phyloP scores from a whole-genome alignment of 2,113 vertebrate species.

The Mobula hypostoma region DNA sequence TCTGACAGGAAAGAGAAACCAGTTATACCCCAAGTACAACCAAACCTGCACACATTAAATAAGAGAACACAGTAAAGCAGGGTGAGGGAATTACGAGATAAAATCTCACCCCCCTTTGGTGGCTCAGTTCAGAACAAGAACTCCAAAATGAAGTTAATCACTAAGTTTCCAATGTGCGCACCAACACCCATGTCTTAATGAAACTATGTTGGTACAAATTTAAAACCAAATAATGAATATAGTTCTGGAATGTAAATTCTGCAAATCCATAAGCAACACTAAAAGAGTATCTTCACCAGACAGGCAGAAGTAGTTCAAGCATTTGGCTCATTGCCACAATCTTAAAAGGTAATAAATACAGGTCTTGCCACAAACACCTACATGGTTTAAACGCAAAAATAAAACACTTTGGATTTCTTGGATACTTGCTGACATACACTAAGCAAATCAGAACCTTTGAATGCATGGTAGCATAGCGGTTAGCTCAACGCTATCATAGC shows the following conservation, averaged over 20 bases:
- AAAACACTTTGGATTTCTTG: too few relatives aligned
- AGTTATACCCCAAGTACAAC: neutral
- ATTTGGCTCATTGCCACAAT: too few relatives aligned
- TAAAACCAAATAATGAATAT: neutral
- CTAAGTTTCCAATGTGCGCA: neutral
- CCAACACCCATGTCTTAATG: neutral
- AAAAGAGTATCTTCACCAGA: too few relatives aligned
- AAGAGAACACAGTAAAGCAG: neutral
- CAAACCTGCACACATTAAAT: neutral
- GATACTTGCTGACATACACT: too few relatives aligned
- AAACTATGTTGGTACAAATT: neutral
- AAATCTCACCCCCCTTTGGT: neutral
- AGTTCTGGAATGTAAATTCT: too few relatives aligned
- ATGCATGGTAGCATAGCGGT: too few relatives aligned
- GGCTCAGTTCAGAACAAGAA: neutral
- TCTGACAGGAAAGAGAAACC: neutral
- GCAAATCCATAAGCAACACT: too few relatives aligned
- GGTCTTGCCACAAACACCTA: too few relatives aligned
- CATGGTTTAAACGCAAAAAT: too few relatives aligned
- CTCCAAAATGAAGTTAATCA: neutral
- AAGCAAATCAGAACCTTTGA: neutral
- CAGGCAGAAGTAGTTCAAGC: too few relatives aligned
- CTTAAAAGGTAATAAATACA: too few relatives aligned
- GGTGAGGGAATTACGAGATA: neutral
- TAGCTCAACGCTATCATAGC: too few relatives aligned